Evolutionary conservation across 2,113 vertebrate species (phyloP), one percentile per base, ranked within the genome.

Genomic region (Corythoichthys intestinalis): DNA sequence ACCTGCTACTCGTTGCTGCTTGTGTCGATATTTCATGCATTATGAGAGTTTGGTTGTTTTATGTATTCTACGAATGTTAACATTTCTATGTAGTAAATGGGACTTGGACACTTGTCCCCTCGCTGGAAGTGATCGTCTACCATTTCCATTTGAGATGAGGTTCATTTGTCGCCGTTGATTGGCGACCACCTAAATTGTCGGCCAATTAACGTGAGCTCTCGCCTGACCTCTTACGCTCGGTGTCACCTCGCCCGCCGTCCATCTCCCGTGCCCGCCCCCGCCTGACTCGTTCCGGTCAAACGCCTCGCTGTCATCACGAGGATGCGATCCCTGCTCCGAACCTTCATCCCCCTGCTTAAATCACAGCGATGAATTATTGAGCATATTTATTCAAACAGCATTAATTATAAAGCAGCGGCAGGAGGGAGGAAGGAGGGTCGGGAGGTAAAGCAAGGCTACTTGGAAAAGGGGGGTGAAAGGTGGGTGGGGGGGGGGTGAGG

Each of bases 171-270:
- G 13, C 48, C 48, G 48, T 49, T 49, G 91, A 92, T 90, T 74
- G 81, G 73, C 78, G 86, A 69, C 39, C 82, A 87, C 86, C 87
- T 88, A 90, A 92, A 91, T 92, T 91, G 88, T 85, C 90, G 90
- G 81, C 90, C 89, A 91, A 91, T 93, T 91, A 90, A 91, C 89
- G 72, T 67, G 76, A 87, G 84, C 77, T 70, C 82, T 88, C 78
- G 86, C 90, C 88, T 91, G 86, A 90, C 89, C 86, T 78, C 83
- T 72, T 69, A 75, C 52, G 71, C 82, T 86, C 81, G 86, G 84
- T 75, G 76, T 69, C 69, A 60, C 56, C 74, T 70, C 15, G 39
- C 47, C 67, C 12, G 39, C 47, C 67, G 77, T 72, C 80, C 65
- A 66, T 62, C 65, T 69, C 73, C 71, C 53, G 28, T 4, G 15